phyloP scores from a whole-genome alignment of 2,888 invertebrate genomes.

The Palloptera scutellata region DNA sequence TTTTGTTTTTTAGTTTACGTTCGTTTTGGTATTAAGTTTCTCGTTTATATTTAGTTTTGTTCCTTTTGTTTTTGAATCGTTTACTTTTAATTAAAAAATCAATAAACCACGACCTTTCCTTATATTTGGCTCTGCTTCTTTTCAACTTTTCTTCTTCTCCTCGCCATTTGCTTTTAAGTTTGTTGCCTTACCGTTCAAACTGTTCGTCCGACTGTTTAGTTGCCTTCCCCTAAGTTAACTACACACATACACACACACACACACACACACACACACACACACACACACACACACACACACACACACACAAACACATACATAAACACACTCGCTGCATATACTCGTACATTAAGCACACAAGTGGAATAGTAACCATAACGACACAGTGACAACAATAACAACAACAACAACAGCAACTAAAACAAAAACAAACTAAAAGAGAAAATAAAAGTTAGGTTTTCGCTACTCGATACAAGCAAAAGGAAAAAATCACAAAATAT shows the following conservation, averaged over 20 bases:
- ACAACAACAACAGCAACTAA: conserved; percentile 18
- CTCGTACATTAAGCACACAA: conserved; percentile 1
- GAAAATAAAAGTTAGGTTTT: conserved; percentile 7
- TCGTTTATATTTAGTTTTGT: not conserved
- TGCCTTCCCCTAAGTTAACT: not conserved
- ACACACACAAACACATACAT: too few species aligned
- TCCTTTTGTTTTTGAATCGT: conserved; percentile 30
- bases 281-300: not conserved
- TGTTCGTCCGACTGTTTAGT: not conserved
- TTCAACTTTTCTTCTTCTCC: not conserved
- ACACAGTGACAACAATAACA: conserved; percentile 17
- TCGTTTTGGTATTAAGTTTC: conserved; percentile 1
- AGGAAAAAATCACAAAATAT: too few species aligned
- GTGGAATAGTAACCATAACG: conserved; percentile 26
- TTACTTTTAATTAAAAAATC: conserved; percentile 47
- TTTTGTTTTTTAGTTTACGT: not conserved
- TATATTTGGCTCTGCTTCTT: conserved; percentile 16
- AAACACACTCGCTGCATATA: not conserved
- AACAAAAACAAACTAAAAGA: conserved; percentile 20
- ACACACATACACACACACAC: too few species aligned
- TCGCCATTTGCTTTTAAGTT: not conserved
- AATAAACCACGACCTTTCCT: conserved; percentile 45
- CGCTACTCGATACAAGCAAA: too few species aligned
- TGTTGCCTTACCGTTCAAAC: not conserved
- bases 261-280: too few species aligned